Base-by-base conservation (phyloP, 2,888 invertebrate genomes). In the Cheilosia impressa region DNA sequence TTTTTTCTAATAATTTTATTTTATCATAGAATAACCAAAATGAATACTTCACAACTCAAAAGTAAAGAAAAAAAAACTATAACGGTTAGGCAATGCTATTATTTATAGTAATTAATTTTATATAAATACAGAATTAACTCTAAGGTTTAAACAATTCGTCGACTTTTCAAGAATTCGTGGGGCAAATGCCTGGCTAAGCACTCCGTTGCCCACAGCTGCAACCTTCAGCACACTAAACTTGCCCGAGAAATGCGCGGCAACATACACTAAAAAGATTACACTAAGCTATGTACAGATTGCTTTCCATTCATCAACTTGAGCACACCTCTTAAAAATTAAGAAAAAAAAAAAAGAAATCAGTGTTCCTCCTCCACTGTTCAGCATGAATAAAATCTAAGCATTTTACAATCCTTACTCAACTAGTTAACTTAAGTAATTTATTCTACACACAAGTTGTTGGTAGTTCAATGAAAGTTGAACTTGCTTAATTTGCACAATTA, bases 31-130 rank as follows among this genome's bases (percentile, higher is more conserved):
- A 75, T 80, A 75, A 84, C 72, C 77, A 76, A 79, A 79, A 69
- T 76, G 79, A 79, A 84, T 75, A 55, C 58, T 75, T 80, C 75
- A 80, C 79, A 84, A 84, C 75, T 84, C 84, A 84, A 84, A 84
- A 84, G 84, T 84, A 82, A 84, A 84, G 77, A 71, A 75, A 55
- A 66, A 68, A n/a, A 52, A 66, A 68, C 2, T 66, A 72, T 75
- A 84, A 80, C 58, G 58, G 47, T 19, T 60, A 52, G 58, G n/a
- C 43, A 47, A 57, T 71, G 65, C 45, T 66, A 55, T 68, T 60
- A 63, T 27, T 27, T 27, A 57, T 52, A 66, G 52, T 58, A 53
- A 69, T 63, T 78, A 79, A 79, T 52, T 75, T 75, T 43, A 76
- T 75, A 76, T 84, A 84, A 84, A 84, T 84, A 84, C 69, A 79